phyloP scores from a whole-genome alignment of 2,113 vertebrate genomes.

The Lamprologus ornatipinnis region DNA sequence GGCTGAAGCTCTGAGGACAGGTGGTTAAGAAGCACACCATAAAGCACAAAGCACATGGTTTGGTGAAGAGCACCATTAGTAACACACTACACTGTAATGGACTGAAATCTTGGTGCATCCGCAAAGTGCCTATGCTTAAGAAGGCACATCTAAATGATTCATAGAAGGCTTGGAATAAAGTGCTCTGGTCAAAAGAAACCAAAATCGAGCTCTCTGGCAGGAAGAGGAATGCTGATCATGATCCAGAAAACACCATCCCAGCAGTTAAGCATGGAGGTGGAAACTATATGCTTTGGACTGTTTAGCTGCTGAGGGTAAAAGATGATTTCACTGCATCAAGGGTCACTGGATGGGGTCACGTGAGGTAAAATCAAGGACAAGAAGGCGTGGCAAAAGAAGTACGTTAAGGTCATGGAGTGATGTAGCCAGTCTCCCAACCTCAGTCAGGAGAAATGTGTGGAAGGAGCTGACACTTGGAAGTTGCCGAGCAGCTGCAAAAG shows the following conservation, averaged over 20 bases:
- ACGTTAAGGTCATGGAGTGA: background rate
- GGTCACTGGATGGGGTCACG: background rate
- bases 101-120: background rate
- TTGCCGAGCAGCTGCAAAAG: background rate
- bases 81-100: background rate
- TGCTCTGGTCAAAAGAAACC: background rate
- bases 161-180: background rate
- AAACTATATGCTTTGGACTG: background rate
- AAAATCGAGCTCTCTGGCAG: background rate
- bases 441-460: background rate
- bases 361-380: background rate
- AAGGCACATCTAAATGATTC: background rate
- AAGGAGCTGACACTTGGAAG: background rate
- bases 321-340: rapidly evolving
- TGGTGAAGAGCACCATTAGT: background rate
- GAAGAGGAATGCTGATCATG: background rate
- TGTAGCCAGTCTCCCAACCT: background rate
- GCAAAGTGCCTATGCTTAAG: background rate
- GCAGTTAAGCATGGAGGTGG: background rate
- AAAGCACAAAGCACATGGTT: background rate
- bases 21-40: background rate
- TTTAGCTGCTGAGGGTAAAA: background rate
- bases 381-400: background rate
- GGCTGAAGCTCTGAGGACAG: background rate
- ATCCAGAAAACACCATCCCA: background rate